Conservation (phyloP, 2,797 vertebrate species). For the Takifugu ocellatus region DNA sequence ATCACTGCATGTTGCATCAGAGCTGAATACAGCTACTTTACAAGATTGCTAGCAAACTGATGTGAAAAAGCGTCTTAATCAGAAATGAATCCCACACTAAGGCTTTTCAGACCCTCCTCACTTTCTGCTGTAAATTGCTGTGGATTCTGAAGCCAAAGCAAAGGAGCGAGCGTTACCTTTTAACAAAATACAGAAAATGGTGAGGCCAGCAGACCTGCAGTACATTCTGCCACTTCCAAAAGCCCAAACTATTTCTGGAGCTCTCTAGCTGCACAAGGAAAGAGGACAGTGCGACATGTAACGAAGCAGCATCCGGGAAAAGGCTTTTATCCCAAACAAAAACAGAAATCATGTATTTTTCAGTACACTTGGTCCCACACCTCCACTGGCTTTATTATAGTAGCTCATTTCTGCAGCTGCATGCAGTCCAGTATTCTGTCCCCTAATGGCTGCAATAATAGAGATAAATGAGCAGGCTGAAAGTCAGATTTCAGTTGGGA, state of each 20-base stretch:
- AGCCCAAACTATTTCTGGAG: neutral
- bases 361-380: conserved; percentile 6
- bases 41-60: no score
- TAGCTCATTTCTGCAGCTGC: conserved; percentile 1
- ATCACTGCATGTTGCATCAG: neutral
- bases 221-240: neutral
- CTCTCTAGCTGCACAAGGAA: neutral
- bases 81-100: no score
- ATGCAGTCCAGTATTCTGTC: conserved; percentile 5
- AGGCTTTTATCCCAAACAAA: conserved; percentile 10
- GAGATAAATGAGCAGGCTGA: conserved; percentile 48
- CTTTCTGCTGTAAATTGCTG: neutral
- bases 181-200: neutral
- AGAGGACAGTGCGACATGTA: conserved; percentile 11
- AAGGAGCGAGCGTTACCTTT: neutral
- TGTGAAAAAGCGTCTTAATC: no score
- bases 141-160: neutral
- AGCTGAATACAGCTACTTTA: no score
- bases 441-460: conserved; percentile 43
- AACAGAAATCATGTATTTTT: conserved; percentile 26
- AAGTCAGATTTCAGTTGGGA: conserved; percentile 41
- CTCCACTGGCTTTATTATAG: neutral
- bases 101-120: neutral
- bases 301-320: conserved; percentile 8
- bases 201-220: neutral